Evolutionary conservation across 2,888 invertebrate genomes (phyloP).

Genomic region (Phytoseiulus persimilis): DNA sequence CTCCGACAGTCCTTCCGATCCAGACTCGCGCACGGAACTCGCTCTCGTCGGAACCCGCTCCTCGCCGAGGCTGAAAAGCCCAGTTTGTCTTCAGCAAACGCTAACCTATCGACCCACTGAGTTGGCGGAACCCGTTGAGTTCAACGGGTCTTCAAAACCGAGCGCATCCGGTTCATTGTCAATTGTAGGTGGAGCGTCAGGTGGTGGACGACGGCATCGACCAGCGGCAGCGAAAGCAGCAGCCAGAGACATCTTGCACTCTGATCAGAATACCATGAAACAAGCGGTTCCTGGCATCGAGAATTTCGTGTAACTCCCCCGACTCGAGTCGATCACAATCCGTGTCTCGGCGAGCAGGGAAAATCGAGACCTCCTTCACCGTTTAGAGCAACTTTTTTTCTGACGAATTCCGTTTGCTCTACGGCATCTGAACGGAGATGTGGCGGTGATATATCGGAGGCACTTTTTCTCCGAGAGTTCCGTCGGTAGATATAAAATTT

Average conservation of each 20-base stretch:
- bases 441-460: no score
- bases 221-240: neutral
- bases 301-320: neutral
- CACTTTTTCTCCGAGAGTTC: no score
- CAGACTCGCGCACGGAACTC: neutral
- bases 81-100: neutral
- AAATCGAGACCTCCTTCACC: no score
- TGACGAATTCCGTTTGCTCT: no score
- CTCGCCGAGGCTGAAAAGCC: neutral
- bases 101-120: conserved; percentile 5
- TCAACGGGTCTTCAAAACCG: neutral
- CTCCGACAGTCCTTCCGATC: neutral
- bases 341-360: neutral
- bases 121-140: conserved; percentile 5
- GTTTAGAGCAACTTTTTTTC: no score
- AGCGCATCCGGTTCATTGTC: conserved; percentile 5
- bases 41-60: neutral
- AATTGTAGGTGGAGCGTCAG: neutral
- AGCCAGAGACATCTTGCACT: neutral
- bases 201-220: neutral
- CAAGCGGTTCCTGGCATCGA: neutral
- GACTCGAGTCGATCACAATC: neutral
- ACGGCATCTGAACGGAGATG: no score
- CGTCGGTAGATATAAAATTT: no score
- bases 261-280: neutral